Evolutionary conservation across 2,888 invertebrate genomes (phyloP), one percentile per base, ranked within the genome.

Genomic region (Drosophila monieri): DNA sequence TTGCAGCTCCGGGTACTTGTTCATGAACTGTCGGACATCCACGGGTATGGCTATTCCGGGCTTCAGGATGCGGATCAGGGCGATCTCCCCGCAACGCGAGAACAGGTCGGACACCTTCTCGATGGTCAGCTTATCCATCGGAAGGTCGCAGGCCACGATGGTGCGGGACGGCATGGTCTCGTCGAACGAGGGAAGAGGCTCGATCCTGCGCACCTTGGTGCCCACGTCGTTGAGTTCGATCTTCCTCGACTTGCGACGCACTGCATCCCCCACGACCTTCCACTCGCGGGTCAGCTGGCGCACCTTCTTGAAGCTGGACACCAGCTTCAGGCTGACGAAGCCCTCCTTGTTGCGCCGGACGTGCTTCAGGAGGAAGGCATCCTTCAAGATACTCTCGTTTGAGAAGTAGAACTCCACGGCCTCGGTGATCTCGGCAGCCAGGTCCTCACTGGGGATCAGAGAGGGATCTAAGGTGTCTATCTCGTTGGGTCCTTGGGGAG

Each of bases 331-430:
- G 56, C 97, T 98, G 14, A 99, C 98, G 92, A 96, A 98, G 18
- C 98, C 98, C 92, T 98, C 98, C 92, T 98, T 98, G 91, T 98
- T 98, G 56, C 98, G 94, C 60, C 97, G 95, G 21, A 98, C 98
- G 90, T 98, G 98, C 90, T 99, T 99, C 73, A 98, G 92, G 47
- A 99, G 93, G 92, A 99, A 99, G 12, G 98, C 97, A 90, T 99
- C 98, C 90, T 98, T 98, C 3, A 97, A 94, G 78, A 99, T 97
- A 91, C 97, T 98, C 53, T 96, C 97, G 89, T 99, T 97, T 69
- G 97, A 97, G 92, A 99, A 98, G 92, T 98, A 98, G 90, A 96
- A 97, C 92, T 99, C 98, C 23, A 98, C 98, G 90, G 97, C 97
- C 48, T 95, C 94, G 52, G 96, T 94, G 80, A 97, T 97, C 84